Base-by-base conservation (phyloP, 2,888 invertebrate species). In the Ernsta delagoae region DNA sequence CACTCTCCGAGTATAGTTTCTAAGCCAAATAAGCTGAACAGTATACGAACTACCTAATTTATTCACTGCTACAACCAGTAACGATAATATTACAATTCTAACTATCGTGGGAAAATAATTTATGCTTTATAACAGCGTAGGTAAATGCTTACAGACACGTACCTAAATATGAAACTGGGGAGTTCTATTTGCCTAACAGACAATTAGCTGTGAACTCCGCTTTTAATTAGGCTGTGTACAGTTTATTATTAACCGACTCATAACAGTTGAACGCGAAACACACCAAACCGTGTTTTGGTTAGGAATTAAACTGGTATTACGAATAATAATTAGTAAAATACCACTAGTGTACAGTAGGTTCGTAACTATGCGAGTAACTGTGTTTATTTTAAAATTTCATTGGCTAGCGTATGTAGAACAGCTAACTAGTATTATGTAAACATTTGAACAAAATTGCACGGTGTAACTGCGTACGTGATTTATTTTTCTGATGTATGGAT, bases 141-240 rank as follows among this genome's bases (percentile, higher is more conserved):
- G 43, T 59, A 59, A 71, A 73, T 70, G 59, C 70, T 59, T 59
- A 31, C 56, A 70, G 71, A 71, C 70, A 67, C 69, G 70, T 70
- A 70, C 67, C 72, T 70, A 72, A 72, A 72, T 71, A 70, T 70
- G 72, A 72, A 71, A 73, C 69, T 72, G 61, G 64, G 56, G 54
- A 59, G 59, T 61, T 48, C 65, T 71, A 65, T 70, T 65, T 56
- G 70, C 59, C 64, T 71, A 73, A 71, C 71, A 54, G 67, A 71
- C 71, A 69, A 45, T 66, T 70, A 70, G 45, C 59, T 48, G 53
- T 41, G 60, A 54, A 69, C 61, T 71, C 64, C 64, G 69, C 64
- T 66, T 69, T 67, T 61, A 67, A 59, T 65, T 66, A 60, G 65
- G 61, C 67, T 70, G 61, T 64, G 69, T 53, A 70, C 45, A 60